Percentiles rank a stretch among this genome's conserved stretches.
Conservation (phyloP, 2,797 vertebrate species). For the Capromys pilorides region DNA sequence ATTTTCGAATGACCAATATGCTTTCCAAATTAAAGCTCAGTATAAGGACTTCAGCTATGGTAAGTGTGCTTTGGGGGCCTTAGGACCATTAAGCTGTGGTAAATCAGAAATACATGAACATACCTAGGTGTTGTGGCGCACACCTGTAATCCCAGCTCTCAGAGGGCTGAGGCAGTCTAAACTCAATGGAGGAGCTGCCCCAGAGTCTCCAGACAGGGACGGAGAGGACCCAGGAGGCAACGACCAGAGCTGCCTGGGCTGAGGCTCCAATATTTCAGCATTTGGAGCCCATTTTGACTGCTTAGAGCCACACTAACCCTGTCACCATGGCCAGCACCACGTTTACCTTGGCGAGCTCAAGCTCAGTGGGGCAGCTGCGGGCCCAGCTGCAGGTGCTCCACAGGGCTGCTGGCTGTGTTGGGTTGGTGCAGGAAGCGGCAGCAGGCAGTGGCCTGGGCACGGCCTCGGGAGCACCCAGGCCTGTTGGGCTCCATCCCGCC, state of each 20-base stretch:
- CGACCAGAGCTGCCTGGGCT: accelerated
- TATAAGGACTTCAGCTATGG: neutral
- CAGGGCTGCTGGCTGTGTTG: neutral
- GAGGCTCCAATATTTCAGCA: too few relatives aligned
- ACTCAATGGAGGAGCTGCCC: neutral
- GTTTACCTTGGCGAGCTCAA: too few relatives aligned
- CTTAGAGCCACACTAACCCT: too few relatives aligned
- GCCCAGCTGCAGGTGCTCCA: accelerated
- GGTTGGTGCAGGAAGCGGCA: neutral
- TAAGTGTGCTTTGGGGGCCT: neutral
- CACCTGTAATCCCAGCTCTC: too few relatives aligned
- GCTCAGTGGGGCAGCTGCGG: neutral
- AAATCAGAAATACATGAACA: too few relatives aligned
- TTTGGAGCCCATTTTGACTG: neutral
- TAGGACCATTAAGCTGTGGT: too few relatives aligned
- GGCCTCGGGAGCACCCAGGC: too few relatives aligned
- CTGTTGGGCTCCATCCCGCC: neutral
- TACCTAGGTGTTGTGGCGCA: too few relatives aligned
- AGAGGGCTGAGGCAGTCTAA: too few relatives aligned
- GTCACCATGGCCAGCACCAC: too few relatives aligned
- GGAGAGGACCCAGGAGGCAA: neutral
- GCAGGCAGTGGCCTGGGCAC: neutral
- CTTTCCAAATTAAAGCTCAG: neutral
- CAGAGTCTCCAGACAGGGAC: neutral
- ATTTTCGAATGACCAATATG: neutral